Evolutionary conservation across 1,140 invertebrate species (phyloP), one percentile per base, ranked within the genome.

Genomic region (Dinoponera quadriceps): DNA sequence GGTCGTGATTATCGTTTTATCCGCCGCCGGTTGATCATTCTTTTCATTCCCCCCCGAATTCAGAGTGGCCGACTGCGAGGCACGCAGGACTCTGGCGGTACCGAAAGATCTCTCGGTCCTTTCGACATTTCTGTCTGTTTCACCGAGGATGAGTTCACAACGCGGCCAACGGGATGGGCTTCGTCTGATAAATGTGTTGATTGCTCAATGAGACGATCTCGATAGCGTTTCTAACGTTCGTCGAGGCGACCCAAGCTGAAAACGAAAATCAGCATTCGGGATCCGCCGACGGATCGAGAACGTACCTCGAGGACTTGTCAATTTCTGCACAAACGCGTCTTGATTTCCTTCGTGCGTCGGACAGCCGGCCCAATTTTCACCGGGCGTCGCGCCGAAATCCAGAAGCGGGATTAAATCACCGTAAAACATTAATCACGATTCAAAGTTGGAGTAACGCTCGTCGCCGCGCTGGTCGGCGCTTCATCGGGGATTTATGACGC

Each of bases 11-110:
- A 82, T 71, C 14, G n/a, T 2, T 29, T 82, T 72, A 20, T 57
- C 63, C 49, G 78, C 16, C 54, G 33, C 20, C 29, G 54, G 14
- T 71, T n/a, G n/a, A n/a, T n/a, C 38, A 78, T 48, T 33, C 51
- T 16, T 54, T 25, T 83, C 29, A 65, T 82, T 62, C 49, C 22
- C 54, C n/a, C 25, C 9, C 65, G 59, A 72, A 72, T 68, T 68
- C 20, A 14, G 49, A 44, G 7, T 16, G 13, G 55, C 38, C 16
- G 48, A 55, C 14, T 44, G 33, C 29, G 25, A 69, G 22, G 0
- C 20, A 55, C 16, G 57, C 44, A 57, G 38, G n/a, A n/a, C n/a
- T 44, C 54, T 9, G 22, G 11, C 16, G 9, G 5, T 74, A 63
- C 16, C 2, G n/a, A 65, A 33, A 65, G 11, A 51, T 65, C 51